Conservation (phyloP, 2,888 invertebrate species). For the Deroplatys truncata region DNA sequence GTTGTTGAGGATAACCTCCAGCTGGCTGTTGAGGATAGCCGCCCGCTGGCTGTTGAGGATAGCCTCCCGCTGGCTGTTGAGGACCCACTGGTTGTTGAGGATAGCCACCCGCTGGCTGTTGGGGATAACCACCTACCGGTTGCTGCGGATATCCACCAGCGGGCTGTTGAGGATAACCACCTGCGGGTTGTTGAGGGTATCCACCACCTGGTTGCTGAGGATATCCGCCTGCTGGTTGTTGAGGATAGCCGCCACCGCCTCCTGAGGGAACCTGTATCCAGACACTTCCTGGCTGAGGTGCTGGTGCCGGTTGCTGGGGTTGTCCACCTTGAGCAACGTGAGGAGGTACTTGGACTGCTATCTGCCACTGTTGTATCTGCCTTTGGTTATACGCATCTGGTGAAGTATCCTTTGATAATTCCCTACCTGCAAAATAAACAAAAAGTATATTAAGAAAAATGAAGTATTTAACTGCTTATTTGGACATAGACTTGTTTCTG, state of each 20-base stretch:
- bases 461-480: too few species aligned
- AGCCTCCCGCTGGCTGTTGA: constrained; percentile 22
- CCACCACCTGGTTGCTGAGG: constrained; percentile 9
- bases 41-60: constrained; percentile 17
- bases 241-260: constrained; percentile 15
- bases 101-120: constrained; percentile 9
- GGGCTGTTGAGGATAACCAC: constrained; percentile 19
- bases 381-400: constrained; percentile 18
- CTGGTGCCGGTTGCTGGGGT: constrained; percentile 20
- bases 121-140: constrained; percentile 14
- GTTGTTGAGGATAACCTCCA: constrained; percentile 19
- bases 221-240: not conserved
- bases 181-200: constrained; percentile 11
- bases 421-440: not conserved
- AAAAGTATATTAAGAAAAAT: not conserved
- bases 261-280: constrained; percentile 32
- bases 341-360: constrained; percentile 36
- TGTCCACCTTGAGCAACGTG: constrained; percentile 17
- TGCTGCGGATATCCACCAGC: constrained; percentile 7
- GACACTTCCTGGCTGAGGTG: constrained; percentile 27
- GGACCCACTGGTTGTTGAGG: not conserved
- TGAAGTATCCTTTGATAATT: not conserved
- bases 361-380: constrained; percentile 38
- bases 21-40: constrained; percentile 8
- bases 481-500: too few species aligned